Base-by-base conservation (phyloP, 2,888 invertebrate species). In the Eristalinus sepulchralis region DNA sequence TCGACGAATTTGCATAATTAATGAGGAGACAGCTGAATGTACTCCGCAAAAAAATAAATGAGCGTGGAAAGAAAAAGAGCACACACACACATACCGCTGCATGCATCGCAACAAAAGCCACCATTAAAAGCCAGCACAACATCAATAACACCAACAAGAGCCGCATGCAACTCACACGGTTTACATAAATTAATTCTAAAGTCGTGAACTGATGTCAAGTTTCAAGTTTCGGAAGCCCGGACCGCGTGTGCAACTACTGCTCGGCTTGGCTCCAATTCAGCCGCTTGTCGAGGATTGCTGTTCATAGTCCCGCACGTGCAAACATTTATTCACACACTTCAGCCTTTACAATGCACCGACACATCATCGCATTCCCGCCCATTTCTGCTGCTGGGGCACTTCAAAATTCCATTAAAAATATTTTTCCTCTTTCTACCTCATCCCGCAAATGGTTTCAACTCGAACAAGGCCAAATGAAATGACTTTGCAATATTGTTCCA, bases 331-430 rank as follows among this genome's bases (percentile, higher is more conserved):
- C 47, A 47, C 47, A 47, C 17, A 47, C 17, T 47, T 17, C 17
- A 1, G 17, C 17, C 17, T 47, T 17, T 8, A 17, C 47, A 47
- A 47, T 47, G 47, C 47, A 47, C 47, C 47, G 47, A 47, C 27
- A 13, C n/a, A 62, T 20, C 11, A 53, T 31, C 34, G 22, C 53
- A 24, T 53, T 76, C 11, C 77, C 68, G 31, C 77, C 62, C 27
- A 62, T 55, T 68, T 68, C 47, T 67, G 59, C 47, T 67, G 59
- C 10, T 36, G 5, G 59, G 63, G 34, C 62, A 77, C 68, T 77
- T 77, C 33, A 68, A 68, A 62, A 68, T 68, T 60, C 77, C 77
- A 77, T 77, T 77, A 62, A 77, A 77, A 68, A 68, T 53, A 17
- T 47, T 47, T 5, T 17, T 8, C 5, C 39, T n/a, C 39, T 11